Conservation (phyloP, 1,140 invertebrate species). For the Reticulitermes speratus region DNA sequence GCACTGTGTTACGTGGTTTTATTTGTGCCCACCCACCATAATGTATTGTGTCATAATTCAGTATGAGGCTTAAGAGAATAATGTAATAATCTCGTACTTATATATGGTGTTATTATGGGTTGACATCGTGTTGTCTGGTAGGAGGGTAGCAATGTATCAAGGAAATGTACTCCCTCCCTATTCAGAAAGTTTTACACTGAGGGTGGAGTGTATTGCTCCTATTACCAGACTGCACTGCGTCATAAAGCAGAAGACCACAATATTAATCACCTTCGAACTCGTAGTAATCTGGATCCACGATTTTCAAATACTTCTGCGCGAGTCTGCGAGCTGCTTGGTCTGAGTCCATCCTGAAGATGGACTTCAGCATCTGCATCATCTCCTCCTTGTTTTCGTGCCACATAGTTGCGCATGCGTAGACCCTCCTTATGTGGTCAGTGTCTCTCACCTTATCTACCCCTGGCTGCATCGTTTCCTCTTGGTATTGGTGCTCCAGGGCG, state of each 20-base stretch:
- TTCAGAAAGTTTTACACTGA: not conserved
- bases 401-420: constrained; percentile 98
- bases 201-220: not conserved
- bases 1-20: too few species aligned
- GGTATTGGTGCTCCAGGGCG: constrained; percentile 88
- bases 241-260: too few species aligned
- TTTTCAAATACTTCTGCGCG: constrained; percentile 87
- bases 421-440: constrained; percentile 88
- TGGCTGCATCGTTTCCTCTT: constrained; percentile 90
- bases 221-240: too few species aligned
- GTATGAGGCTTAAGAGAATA: too few species aligned
- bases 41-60: too few species aligned
- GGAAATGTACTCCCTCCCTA: not conserved
- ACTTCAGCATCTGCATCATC: constrained; percentile 92
- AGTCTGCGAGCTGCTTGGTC: constrained; percentile 90
- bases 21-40: too few species aligned
- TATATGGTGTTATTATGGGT: too few species aligned
- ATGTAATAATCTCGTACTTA: too few species aligned
- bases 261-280: constrained; percentile 86
- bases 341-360: constrained; percentile 85
- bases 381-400: constrained; percentile 97
- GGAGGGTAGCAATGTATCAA: not conserved
- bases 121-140: too few species aligned
- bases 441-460: constrained; percentile 81
- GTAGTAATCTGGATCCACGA: constrained; percentile 95